Evolutionary conservation across 2,797 vertebrate genomes (phyloP).

Genomic region (Coendou prehensilis): DNA sequence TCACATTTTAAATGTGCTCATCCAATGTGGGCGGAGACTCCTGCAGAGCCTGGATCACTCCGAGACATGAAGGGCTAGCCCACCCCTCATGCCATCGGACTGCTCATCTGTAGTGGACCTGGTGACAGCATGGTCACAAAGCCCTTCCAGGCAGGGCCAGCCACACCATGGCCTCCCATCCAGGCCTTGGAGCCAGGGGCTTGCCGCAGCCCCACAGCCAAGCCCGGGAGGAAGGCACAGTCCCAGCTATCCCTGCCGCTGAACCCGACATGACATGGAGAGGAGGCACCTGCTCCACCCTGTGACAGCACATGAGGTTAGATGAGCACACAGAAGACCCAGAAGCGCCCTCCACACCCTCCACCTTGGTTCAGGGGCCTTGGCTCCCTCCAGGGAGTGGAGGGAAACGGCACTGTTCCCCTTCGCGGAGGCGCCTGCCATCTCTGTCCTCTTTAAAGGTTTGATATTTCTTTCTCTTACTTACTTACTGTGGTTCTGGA

Average conservation of each 20-base stretch:
- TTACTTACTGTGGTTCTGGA: neutral
- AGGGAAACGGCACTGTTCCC: neutral
- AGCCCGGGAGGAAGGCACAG: neutral
- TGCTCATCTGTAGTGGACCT: fast-evolving
- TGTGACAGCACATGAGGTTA: too few species aligned
- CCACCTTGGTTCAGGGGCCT: fast-evolving
- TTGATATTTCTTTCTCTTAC: neutral
- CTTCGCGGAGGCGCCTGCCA: neutral
- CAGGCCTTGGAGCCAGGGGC: neutral
- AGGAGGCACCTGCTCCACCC: neutral
- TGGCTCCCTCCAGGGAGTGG: neutral
- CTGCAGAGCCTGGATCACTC: neutral
- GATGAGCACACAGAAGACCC: neutral
- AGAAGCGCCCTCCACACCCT: neutral
- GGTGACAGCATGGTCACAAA: fast-evolving
- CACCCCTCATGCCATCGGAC: fast-evolving
- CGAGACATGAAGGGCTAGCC: neutral
- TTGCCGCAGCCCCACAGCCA: neutral
- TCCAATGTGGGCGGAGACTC: neutral
- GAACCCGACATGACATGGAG: fast-evolving
- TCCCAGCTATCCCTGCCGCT: neutral
- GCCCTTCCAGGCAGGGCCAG: neutral
- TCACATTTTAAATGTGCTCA: neutral
- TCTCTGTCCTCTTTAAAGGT: neutral
- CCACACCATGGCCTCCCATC: fast-evolving